Base-by-base conservation (phyloP, 2,113 vertebrate species). In the Saguinus imperator region DNA sequence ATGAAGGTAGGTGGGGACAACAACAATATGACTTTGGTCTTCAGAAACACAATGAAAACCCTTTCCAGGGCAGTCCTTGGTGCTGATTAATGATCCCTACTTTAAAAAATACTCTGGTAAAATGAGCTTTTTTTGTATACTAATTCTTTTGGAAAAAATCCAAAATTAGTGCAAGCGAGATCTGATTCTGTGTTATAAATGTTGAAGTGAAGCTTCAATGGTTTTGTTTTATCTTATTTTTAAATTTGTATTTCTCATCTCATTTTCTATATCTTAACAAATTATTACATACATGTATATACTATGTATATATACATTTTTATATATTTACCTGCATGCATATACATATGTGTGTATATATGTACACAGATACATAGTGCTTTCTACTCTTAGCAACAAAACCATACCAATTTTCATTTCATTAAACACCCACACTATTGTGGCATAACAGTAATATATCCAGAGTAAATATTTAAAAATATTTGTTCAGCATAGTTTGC, bases 391-490 rank as follows among this genome's bases (percentile, higher is more conserved):
- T 52, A 27, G 85, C 75, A 96, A 82, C 23, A 95, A 91, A 97
- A 20, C 27, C 55, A 89, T 76, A 61, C 57, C 80, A 84, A 83
- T 95, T 96, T 96, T 95, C 57, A 45, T 86, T 81, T 95, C 76
- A 88, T 92, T 94, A 97, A 97, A 94, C 89, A 96, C 84, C 87
- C 58, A 97, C 80, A 92, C 70, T 91, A n/a, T 58, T 96, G 20
- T 77, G 86, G 13, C 50, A 87, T 35, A 87, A 84, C 43, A 87
- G 45, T 89, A 72, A 57, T 61, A 84, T 84, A 94, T 18, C 23
- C 80, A 96, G 21, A 90, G 76, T 91, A 98, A 98, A 97, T 92
- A 97, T 96, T 98, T 95, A 5, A 82, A 96, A 98, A 97, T 97
- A 98, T 96, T 97, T 97, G 64, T 84, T 97, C 80, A 96, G 81